These are phyloP conservation scores for Chloropsis cyanopogon DNA, from an alignment of 2,113 vertebrate species.

Conservation along the genomic window DNA sequence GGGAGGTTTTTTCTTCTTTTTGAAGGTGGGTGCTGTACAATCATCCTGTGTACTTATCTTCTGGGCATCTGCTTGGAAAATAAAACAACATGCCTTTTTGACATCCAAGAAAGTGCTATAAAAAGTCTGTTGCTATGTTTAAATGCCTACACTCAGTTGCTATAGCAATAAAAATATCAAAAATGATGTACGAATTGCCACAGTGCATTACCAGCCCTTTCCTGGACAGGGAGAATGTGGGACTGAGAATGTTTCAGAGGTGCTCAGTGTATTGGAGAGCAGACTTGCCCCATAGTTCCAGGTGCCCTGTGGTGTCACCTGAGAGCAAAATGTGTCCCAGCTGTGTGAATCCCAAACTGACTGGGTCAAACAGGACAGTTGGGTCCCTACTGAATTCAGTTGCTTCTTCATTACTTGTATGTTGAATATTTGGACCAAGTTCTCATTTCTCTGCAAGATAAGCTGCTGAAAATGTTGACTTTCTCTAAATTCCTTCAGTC, in stretches of 20 bases:
- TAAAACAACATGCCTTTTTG: constrained; percentile 57
- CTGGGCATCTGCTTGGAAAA: constrained; percentile 60
- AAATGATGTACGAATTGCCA: constrained; percentile 10
- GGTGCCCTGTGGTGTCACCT: not conserved
- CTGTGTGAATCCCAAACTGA: not conserved
- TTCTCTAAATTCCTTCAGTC: not conserved
- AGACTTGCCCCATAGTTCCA: not conserved
- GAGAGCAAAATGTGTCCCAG: not conserved
- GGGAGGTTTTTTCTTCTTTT: not conserved
- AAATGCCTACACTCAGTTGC: constrained; percentile 62
- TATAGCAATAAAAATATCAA: constrained; percentile 66
- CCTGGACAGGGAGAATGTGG: not conserved
- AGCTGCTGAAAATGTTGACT: not conserved
- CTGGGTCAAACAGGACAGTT: not conserved
- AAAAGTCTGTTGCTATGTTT: constrained; percentile 71
- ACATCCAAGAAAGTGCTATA: constrained; percentile 64
- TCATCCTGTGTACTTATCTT: constrained; percentile 47
- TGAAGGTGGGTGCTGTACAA: not conserved
- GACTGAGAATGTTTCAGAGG: not conserved
- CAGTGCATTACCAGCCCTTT: constrained; percentile 37
- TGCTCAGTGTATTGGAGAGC: not conserved
- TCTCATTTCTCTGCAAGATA: not conserved
- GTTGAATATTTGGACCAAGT: not conserved
- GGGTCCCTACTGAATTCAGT: not conserved
- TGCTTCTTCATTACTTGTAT: not conserved